Percentiles rank a stretch among this genome's conserved stretches.
Conservation (phyloP, 2,113 vertebrate species). For the Varanus komodoensis region DNA sequence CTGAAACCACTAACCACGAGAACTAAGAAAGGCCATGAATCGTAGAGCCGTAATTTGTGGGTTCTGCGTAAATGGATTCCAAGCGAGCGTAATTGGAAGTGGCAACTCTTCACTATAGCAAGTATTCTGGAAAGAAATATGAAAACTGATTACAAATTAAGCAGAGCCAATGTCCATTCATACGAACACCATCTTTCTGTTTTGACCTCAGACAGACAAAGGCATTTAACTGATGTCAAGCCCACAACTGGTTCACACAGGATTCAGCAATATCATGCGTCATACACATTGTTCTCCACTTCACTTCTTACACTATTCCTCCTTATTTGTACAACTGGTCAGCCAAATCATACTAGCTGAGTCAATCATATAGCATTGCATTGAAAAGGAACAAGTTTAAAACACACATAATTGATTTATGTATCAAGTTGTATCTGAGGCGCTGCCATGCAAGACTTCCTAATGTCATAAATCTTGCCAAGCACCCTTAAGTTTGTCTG, state of each 20-base stretch:
- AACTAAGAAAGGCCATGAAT: conserved; percentile 44
- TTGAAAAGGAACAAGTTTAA: background rate
- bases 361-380: background rate
- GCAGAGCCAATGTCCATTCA: background rate
- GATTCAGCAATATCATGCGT: background rate
- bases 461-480: background rate
- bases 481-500: too few relatives aligned
- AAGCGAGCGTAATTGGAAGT: conserved; percentile 78
- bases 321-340: background rate
- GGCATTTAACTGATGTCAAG: background rate
- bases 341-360: background rate
- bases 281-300: background rate
- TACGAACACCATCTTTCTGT: conserved; percentile 16
- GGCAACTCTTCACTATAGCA: conserved; percentile 72
- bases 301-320: conserved; percentile 2
- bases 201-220: background rate
- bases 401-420: background rate
- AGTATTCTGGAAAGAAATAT: conserved; percentile 72
- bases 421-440: too few relatives aligned
- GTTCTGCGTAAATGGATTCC: conserved; percentile 43
- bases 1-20: conserved; percentile 62
- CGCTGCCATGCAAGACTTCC: rapidly evolving
- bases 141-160: conserved; percentile 49
- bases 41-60: conserved; percentile 66
- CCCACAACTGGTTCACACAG: background rate